A percentile compares a stretch with the other conserved stretches of the same genome.
These are phyloP conservation scores for Popillia japonica DNA, from an alignment of 1,140 invertebrate genomes.

Conservation along the genomic window DNA sequence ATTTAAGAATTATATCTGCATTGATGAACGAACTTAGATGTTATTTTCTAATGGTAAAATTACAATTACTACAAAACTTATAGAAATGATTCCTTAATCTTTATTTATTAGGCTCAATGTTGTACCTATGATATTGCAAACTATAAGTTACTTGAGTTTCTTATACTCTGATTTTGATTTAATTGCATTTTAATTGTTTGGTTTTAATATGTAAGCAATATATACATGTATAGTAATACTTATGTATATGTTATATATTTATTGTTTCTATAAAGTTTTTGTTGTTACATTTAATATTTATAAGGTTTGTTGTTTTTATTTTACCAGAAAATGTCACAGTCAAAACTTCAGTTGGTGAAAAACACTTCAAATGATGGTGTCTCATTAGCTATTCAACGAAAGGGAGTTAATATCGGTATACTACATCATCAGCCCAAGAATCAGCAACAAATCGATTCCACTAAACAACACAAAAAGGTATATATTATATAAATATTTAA, in stretches of 20 bases:
- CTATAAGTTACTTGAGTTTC: not conserved
- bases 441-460: constrained; percentile 40
- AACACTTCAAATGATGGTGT: constrained; percentile 54
- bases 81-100: no score
- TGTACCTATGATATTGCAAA: no score
- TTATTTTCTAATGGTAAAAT: no score
- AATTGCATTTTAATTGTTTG: not conserved
- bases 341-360: constrained; percentile 57
- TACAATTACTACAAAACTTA: not conserved
- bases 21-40: no score
- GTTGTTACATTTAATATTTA: not conserved
- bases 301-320: not conserved
- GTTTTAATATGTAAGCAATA: not conserved
- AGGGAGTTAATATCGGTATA: constrained; percentile 55
- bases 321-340: constrained; percentile 49
- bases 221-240: no score
- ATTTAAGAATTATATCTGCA: no score
- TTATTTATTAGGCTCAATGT: no score
- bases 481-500: not conserved
- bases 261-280: not conserved
- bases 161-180: not conserved
- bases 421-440: constrained; percentile 54
- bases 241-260: no score
- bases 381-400: constrained; percentile 54
- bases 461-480: constrained; percentile 21